A percentile compares a stretch with the other conserved stretches of the same genome.
These are phyloP conservation scores for Eupeodes luniger DNA, from an alignment of 2,888 invertebrate species.

Conservation along the genomic window DNA sequence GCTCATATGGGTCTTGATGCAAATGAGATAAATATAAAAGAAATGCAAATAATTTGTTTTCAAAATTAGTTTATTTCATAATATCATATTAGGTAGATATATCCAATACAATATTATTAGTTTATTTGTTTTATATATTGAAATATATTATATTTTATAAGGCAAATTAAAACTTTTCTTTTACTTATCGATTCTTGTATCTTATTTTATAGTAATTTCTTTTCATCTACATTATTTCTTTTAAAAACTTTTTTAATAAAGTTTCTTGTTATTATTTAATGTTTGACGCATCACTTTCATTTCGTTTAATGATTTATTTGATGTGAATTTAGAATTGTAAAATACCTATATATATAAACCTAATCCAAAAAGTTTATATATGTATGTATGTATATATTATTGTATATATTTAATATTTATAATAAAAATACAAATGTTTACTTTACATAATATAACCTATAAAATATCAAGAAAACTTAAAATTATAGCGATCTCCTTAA, in stretches of 20 bases:
- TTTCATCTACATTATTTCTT: constrained; percentile 67
- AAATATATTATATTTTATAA: constrained; percentile 77
- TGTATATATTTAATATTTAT: constrained; percentile 55
- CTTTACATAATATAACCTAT: constrained; percentile 51
- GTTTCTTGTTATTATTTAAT: constrained; percentile 29
- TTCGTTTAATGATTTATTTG: constrained; percentile 58
- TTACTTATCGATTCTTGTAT: constrained; percentile 73
- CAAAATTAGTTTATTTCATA: constrained; percentile 71
- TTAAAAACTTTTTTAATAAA: constrained; percentile 33
- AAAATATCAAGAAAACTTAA: constrained; percentile 50
- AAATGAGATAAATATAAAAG: neutral
- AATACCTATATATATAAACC: constrained; percentile 57
- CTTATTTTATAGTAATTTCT: constrained; percentile 55
- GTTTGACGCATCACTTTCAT: constrained; percentile 67
- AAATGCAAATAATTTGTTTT: constrained; percentile 43
- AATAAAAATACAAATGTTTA: constrained; percentile 70
- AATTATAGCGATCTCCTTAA: constrained; percentile 18
- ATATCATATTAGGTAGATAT: constrained; percentile 69
- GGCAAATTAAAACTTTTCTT: constrained; percentile 76
- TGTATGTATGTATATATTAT: constrained; percentile 44
- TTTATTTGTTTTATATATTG: constrained; percentile 63
- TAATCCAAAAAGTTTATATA: constrained; percentile 53
- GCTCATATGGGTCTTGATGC: too few relatives aligned
- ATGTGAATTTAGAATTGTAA: constrained; percentile 69
- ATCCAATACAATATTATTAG: constrained; percentile 74